A percentile compares a stretch with the other conserved stretches of the same genome.
These are phyloP conservation scores for Ophion ellenae DNA, from an alignment of 2,888 invertebrate genomes.

Conservation along the genomic window DNA sequence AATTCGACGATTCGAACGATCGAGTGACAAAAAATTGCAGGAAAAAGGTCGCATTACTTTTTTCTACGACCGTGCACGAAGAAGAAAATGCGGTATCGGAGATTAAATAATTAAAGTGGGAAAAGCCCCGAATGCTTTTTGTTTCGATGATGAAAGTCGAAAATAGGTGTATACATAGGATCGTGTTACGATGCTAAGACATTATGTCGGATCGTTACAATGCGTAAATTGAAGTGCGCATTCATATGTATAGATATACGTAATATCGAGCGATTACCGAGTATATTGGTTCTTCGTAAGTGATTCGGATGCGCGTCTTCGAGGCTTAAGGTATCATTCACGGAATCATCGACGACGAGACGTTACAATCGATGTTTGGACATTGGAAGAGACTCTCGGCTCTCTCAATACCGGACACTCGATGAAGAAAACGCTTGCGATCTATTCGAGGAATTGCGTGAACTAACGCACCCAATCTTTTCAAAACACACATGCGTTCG, in stretches of 20 bases:
- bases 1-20: neutral
- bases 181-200: too few relatives aligned
- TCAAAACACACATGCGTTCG: neutral
- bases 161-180: conserved; percentile 1
- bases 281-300: conserved; percentile 55
- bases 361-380: conserved; percentile 77
- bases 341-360: conserved; percentile 76
- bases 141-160: conserved; percentile 46
- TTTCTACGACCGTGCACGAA: neutral
- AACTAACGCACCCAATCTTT: neutral
- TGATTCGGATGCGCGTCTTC: conserved; percentile 61
- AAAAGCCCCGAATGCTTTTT: conserved; percentile 40
- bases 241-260: neutral
- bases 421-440: conserved; percentile 26
- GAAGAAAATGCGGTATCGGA: conserved; percentile 17
- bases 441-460: conserved; percentile 36
- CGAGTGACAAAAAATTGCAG: neutral
- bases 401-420: neutral
- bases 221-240: too few relatives aligned
- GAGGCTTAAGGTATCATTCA: conserved; percentile 73
- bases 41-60: neutral
- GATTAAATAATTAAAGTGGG: conserved; percentile 35
- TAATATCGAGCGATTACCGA: conserved; percentile 59
- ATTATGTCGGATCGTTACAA: too few relatives aligned
- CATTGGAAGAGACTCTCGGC: conserved; percentile 63